Percentiles rank a stretch among this genome's conserved stretches.
phyloP scores from a whole-genome alignment of 2,888 invertebrate species.

The Lasioglossum malachurum region DNA sequence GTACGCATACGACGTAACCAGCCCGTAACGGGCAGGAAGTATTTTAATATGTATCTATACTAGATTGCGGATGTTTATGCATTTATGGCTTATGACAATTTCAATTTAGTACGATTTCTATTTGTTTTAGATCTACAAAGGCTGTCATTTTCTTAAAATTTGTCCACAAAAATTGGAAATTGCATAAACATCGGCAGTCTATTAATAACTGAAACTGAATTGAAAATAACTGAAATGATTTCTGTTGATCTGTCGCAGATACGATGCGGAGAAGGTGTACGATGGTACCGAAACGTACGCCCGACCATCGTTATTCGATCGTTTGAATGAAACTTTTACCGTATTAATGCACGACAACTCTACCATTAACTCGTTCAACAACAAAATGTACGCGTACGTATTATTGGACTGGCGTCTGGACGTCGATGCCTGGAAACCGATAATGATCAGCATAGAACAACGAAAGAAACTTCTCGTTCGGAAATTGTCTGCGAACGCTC shows the following conservation, averaged over 20 bases:
- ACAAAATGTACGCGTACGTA: slow-evolving; percentile 81
- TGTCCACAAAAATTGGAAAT: too few species aligned
- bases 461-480: slow-evolving; percentile 76
- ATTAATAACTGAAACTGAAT: background rate
- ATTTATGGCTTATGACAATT: too few species aligned
- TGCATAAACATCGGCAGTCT: too few species aligned
- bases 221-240: background rate
- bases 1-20: slow-evolving; percentile 62
- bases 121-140: too few species aligned
- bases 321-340: slow-evolving; percentile 79
- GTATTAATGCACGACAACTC: slow-evolving; percentile 75
- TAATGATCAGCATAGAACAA: slow-evolving; percentile 84
- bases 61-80: too few species aligned
- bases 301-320: slow-evolving; percentile 75
- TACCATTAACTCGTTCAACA: slow-evolving; percentile 77
- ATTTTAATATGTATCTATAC: too few species aligned
- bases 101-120: too few species aligned
- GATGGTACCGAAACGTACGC: slow-evolving; percentile 77
- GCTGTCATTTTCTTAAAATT: too few species aligned
- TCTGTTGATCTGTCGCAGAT: slow-evolving; percentile 68
- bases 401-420: slow-evolving; percentile 75
- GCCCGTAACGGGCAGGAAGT: too few species aligned
- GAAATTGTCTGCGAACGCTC: slow-evolving; percentile 58
- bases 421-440: slow-evolving; percentile 84
- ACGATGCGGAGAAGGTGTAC: slow-evolving; percentile 78